Conservation (phyloP, 2,797 vertebrate species). For the Malurus leucopterus region DNA sequence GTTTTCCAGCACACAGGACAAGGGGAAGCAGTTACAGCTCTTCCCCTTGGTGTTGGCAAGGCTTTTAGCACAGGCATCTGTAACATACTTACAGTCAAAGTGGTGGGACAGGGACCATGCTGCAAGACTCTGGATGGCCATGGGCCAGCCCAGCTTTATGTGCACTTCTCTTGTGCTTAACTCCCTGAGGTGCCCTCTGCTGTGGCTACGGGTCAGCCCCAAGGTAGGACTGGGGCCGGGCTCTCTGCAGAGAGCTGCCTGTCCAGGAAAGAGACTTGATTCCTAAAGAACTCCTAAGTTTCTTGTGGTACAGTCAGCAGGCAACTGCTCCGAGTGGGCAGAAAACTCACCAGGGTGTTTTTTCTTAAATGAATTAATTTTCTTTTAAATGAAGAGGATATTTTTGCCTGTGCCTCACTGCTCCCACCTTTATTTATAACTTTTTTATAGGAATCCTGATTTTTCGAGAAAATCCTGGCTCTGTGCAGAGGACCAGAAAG, state of each 20-base stretch:
- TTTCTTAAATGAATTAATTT: neutral
- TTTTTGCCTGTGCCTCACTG: neutral
- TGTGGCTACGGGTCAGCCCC: neutral
- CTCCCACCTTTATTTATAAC: neutral
- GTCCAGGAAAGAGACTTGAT: neutral
- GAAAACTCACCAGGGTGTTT: neutral
- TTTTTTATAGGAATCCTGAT: neutral
- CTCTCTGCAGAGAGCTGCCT: neutral
- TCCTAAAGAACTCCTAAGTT: neutral
- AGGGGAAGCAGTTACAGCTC: neutral
- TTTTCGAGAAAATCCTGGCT: neutral
- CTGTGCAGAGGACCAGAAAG: neutral
- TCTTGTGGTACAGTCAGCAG: neutral
- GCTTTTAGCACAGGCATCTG: neutral
- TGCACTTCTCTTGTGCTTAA: neutral
- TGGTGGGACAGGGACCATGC: neutral
- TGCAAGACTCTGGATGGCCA: neutral
- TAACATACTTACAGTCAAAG: neutral
- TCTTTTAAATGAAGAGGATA: neutral
- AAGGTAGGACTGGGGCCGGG: too few species aligned
- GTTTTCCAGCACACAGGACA: neutral
- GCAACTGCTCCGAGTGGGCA: neutral
- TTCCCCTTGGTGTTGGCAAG: neutral
- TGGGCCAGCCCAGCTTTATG: rapidly evolving
- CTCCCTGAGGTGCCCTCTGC: neutral